phyloP scores from a whole-genome alignment of 2,888 invertebrate genomes.

The Caenorhabditis virilis region DNA sequence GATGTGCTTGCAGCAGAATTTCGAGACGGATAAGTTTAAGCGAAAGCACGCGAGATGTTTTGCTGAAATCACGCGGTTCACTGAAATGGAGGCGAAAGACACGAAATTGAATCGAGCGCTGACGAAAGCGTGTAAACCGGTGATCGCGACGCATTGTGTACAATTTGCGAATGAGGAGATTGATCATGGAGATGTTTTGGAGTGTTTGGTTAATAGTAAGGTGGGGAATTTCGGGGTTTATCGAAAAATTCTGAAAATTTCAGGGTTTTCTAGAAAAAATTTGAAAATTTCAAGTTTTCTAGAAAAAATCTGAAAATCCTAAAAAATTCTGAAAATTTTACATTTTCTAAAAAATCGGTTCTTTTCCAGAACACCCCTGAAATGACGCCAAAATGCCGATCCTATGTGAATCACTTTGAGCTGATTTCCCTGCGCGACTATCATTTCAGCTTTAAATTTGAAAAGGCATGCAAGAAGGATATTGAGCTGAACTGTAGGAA shows the following conservation, averaged over 20 bases:
- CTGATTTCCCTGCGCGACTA: conserved; percentile 89
- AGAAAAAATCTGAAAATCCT: conserved; percentile 1
- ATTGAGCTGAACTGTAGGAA: conserved; percentile 75
- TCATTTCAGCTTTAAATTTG: conserved; percentile 83
- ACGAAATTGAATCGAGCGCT: conserved; percentile 88
- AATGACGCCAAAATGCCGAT: conserved; percentile 70
- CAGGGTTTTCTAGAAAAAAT: neutral
- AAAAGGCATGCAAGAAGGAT: conserved; percentile 80
- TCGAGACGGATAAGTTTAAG: conserved; percentile 62
- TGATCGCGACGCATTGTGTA: conserved; percentile 80
- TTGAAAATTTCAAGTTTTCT: neutral
- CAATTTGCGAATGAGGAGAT: conserved; percentile 72
- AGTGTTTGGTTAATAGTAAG: conserved; percentile 89
- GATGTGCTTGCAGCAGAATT: conserved; percentile 82
- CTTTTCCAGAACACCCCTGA: conserved; percentile 33
- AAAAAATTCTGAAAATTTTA: neutral
- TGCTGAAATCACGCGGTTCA: conserved; percentile 81
- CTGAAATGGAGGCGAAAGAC: conserved; percentile 85
- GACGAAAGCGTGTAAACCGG: conserved; percentile 80
- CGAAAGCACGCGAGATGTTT: conserved; percentile 74
- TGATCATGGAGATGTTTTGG: conserved; percentile 84
- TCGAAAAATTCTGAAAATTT: neutral
- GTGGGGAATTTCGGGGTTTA: conserved; percentile 71
- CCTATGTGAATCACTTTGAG: conserved; percentile 95
- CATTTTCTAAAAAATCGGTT: neutral